Percentiles rank a stretch among this genome's conserved stretches.
These are phyloP conservation scores for Probosciger aterrimus DNA, from an alignment of 2,113 vertebrate genomes.

Conservation along the genomic window DNA sequence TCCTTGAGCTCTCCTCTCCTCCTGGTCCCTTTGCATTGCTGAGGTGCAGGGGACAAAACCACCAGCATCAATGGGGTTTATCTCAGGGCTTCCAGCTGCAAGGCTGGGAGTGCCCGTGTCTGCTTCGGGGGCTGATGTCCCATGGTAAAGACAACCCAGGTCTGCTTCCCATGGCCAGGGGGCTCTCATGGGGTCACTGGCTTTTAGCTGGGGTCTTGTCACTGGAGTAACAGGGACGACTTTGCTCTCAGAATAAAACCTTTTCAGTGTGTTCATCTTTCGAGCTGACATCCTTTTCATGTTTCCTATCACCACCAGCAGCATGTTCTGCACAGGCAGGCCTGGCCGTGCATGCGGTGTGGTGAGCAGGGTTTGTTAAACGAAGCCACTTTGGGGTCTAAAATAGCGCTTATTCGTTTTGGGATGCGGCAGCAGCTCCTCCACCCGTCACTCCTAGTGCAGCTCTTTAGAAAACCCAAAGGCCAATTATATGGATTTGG, in stretches of 20 bases:
- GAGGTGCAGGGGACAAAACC: no score
- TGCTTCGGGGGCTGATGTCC: background rate
- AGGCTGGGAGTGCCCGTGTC: background rate
- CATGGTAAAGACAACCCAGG: background rate
- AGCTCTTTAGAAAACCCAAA: background rate
- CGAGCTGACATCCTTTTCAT: background rate
- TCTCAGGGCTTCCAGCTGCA: background rate
- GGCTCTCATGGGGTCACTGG: rapidly evolving
- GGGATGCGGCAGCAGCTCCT: background rate
- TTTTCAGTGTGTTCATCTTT: rapidly evolving
- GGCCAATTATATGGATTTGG: background rate
- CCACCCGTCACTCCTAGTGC: background rate
- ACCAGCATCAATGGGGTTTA: background rate
- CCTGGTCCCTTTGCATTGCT: rapidly evolving
- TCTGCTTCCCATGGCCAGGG: background rate
- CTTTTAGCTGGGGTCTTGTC: rapidly evolving
- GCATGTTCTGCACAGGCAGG: background rate
- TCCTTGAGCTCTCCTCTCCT: background rate
- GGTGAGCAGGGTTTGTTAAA: background rate
- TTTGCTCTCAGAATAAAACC: background rate
- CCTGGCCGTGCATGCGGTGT: rapidly evolving
- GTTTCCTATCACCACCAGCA: rapidly evolving
- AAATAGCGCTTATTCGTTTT: rapidly evolving
- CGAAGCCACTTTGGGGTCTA: background rate
- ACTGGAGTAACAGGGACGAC: rapidly evolving